A percentile compares a stretch with the other conserved stretches of the same genome.
Conservation (phyloP, 2,113 vertebrate species). For the Lucifuga dentata region DNA sequence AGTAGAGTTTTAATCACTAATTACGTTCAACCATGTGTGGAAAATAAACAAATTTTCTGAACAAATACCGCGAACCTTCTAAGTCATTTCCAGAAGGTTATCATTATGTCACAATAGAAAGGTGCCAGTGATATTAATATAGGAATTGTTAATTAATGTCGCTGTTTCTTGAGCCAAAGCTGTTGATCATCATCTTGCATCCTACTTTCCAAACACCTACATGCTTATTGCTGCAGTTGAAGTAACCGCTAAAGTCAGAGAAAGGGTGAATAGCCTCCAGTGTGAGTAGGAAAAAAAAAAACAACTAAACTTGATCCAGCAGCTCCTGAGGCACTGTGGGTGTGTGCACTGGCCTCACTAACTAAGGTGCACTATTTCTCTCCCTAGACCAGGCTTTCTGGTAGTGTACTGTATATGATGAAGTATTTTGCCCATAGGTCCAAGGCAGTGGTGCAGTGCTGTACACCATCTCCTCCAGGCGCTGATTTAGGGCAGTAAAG, state of each 20-base stretch:
- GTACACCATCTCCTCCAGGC: slow-evolving; percentile 12
- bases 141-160: not conserved
- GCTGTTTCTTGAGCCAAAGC: not conserved
- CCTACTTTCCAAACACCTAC: slow-evolving; percentile 46
- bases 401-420: slow-evolving; percentile 22
- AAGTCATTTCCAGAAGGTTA: not conserved
- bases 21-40: too few species aligned
- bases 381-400: slow-evolving; percentile 22
- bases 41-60: too few species aligned
- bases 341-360: slow-evolving; percentile 34
- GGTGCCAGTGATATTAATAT: not conserved
- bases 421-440: slow-evolving; percentile 42
- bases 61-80: too few species aligned
- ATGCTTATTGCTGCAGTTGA: slow-evolving; percentile 52
- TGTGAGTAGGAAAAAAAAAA: slow-evolving; percentile 59
- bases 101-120: not conserved
- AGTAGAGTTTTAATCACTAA: too few species aligned
- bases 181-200: too few species aligned
- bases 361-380: slow-evolving; percentile 36
- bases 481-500: slow-evolving; percentile 35
- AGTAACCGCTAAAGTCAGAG: slow-evolving; percentile 63
- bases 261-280: slow-evolving; percentile 71
- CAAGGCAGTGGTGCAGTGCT: not conserved
- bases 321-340: slow-evolving; percentile 44
- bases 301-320: slow-evolving; percentile 64